A percentile compares a stretch with the other conserved stretches of the same genome.
Conservation (phyloP, 2,113 vertebrate species). For the Numenius arquata region DNA sequence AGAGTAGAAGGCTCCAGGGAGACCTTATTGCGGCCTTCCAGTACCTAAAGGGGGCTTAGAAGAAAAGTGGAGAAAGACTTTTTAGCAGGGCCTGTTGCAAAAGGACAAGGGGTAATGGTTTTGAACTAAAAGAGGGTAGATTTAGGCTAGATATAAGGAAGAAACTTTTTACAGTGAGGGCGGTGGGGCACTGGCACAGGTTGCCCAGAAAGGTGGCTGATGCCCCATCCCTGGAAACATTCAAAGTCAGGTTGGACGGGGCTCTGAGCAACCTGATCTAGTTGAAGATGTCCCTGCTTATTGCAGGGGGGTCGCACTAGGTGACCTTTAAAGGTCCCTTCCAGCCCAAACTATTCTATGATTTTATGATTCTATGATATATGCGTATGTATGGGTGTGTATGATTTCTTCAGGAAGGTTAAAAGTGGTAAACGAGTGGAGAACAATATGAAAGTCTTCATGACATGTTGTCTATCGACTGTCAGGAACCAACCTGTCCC, state of each 20-base stretch:
- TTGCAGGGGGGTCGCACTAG: neutral
- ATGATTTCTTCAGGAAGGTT: neutral
- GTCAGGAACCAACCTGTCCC: neutral
- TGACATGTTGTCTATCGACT: rapidly evolving
- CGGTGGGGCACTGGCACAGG: too few relatives aligned
- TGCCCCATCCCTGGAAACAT: neutral
- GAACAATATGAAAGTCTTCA: neutral
- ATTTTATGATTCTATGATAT: neutral
- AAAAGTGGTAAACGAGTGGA: neutral
- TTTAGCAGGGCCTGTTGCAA: neutral
- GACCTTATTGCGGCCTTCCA: neutral
- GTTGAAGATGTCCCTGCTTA: neutral
- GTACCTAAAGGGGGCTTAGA: neutral
- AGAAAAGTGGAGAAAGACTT: neutral
- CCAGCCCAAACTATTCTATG: neutral
- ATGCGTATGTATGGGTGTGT: neutral
- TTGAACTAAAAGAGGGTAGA: neutral
- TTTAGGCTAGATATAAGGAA: neutral
- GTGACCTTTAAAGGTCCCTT: neutral
- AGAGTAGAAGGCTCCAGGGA: neutral
- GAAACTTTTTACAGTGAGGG: neutral
- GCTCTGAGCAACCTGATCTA: neutral
- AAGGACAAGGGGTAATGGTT: neutral
- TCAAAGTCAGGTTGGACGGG: neutral
- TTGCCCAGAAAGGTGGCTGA: neutral